Base-by-base conservation (phyloP, 1,140 invertebrate genomes). In the Megalonaias nervosa region DNA sequence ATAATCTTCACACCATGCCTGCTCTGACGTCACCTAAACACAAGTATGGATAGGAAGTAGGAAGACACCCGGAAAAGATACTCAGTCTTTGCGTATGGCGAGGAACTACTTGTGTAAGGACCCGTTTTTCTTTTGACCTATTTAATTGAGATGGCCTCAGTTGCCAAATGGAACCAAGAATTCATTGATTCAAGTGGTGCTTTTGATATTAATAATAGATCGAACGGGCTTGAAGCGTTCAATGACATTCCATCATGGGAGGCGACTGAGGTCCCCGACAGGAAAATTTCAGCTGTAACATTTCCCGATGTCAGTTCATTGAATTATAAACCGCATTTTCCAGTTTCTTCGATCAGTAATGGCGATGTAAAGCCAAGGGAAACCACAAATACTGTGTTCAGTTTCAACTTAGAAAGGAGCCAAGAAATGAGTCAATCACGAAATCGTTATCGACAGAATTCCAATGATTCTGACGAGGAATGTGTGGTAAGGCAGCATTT, bases 101-200 rank as follows among this genome's bases (percentile, higher is more conserved):
- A 38, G 26, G 21, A 58, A 71, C 12, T 23, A 71, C 59, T 71
- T 11, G 57, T 73, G 19, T 61, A 55, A 67, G 19, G 12, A 19
- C 55, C 17, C 59, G 61, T 72, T 75, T 83, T 71, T 75, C 79
- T 82, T 48, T 48, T 6, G 77, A 76, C 75, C 69, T 68, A 70
- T 3, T 19, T 74, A 38, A 55, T 79, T 61, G 77, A 74, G 59
- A 82, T 81, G 84, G 77, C 81, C 77, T 82, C 83, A 57, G 66
- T 82, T 60, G 72, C 82, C 62, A 61, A 69, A 70, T 86, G 86
- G 86, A 82, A 81, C 74, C 76, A 71, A 67, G 74, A 80, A 15
- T 59, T 79, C 31, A 61, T 82, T 19, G 77, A 79, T 69, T 79
- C 75, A 67, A 69, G 69, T 55, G 67, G 71, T 55, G 65, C 55